Base-by-base conservation (phyloP, 2,888 invertebrate genomes). In the Eudemis profundana region DNA sequence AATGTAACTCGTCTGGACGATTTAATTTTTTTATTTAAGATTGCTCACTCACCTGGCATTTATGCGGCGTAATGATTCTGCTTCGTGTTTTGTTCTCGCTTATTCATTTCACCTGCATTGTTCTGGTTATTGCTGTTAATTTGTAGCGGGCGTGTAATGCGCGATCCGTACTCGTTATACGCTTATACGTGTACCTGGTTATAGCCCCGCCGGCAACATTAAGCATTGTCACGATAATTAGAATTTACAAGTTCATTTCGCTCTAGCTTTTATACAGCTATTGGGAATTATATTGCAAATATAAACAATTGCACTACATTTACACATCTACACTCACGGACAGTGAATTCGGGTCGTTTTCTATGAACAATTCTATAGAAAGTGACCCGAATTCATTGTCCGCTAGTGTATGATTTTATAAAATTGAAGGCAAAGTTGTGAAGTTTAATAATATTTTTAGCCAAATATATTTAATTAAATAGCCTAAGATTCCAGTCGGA, bases 1-100 rank as follows among this genome's bases (percentile, higher is more conserved):
- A 64, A 66, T 72, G 69, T 57, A 67, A 49, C 44, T 23, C 36
- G 8, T 19, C 40, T 42, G n/a, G 44, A 50, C 27, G 23, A 42
- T 29, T 29, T 29, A 19, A 50, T 19, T 50, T 12, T 38, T 23
- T 23, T 61, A 49, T 60, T 60, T 29, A 33, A 47, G 36, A 47
- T 21, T 33, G 42, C 36, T 53, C 65, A 21, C 40, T 60, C 77
- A 74, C 74, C 73, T 74, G 72, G 69, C 72, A 74, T 76, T 76
- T 74, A 73, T 74, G 72, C 72, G 68, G 72, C 75, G 74, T 74
- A 77, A 75, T 76, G 73, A 75, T 73, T 75, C 68, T 66, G 69
- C 67, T 70, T 69, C 70, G 70, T 73, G 42, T 64, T 57, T 51
- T 38, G 53, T 57, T 56, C 50, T 36, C 51, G 47, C 49, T 59